Evolutionary conservation across 2,113 vertebrate species (phyloP).

Genomic region (Typhlomys cinereus): DNA sequence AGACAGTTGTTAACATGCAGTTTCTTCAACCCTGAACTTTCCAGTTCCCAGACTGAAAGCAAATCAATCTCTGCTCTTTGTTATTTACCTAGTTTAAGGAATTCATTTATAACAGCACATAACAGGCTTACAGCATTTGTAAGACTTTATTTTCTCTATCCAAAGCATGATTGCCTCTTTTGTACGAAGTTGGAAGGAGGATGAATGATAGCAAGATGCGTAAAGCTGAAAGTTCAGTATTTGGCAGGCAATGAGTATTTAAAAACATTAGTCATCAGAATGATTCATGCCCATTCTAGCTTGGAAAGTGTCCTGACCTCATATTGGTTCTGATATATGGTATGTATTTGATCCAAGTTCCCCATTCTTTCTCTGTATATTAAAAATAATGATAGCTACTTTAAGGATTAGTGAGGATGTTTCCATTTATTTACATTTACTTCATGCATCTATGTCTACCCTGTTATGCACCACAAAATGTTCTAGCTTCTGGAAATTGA

Average conservation of each 20-base stretch:
- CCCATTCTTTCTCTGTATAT: conserved; percentile 1
- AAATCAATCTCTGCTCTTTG: background rate
- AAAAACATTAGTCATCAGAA: background rate
- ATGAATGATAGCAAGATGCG: background rate
- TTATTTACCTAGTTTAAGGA: background rate
- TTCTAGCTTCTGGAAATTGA: background rate
- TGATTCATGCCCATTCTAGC: background rate
- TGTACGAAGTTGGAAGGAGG: background rate
- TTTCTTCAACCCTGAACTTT: background rate
- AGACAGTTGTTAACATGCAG: background rate
- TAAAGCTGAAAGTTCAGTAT: background rate
- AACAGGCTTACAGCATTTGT: background rate
- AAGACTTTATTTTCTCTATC: background rate
- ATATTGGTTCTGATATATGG: background rate
- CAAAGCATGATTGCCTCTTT: background rate
- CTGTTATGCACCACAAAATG: background rate
- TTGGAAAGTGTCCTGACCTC: background rate
- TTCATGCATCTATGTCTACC: background rate
- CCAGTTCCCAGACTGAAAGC: background rate
- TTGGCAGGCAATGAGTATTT: background rate
- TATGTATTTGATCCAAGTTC: background rate
- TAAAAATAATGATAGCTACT: conserved; percentile 1
- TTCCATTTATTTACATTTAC: conserved; percentile 35
- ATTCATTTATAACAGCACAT: background rate
- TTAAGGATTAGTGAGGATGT: background rate